Evolutionary conservation across 1,140 invertebrate species (phyloP), one percentile per base, ranked within the genome.

Genomic region (Parasteatoda tepidariorum): DNA sequence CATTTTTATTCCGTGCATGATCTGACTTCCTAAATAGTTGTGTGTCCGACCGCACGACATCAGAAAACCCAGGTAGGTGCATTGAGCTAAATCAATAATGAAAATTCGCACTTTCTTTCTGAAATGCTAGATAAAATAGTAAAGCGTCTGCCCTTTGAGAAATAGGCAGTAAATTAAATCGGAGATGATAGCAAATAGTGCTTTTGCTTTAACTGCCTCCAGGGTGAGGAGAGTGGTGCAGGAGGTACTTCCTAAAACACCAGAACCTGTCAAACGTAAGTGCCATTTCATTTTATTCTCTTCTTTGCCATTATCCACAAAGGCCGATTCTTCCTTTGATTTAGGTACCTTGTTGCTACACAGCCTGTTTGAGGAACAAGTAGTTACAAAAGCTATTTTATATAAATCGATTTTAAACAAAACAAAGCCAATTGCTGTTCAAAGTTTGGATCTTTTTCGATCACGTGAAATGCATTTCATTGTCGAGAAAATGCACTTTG

Each of bases 181-280:
- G 30, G 41, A 41, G 13, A 82, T 82, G 78, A 82, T 82, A 70
- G 78, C 78, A 3, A 82, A 82, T 33, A 82, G 78, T 33, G 66
- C 78, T 26, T 82, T 82, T 48, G 78, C 78, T 22, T 15, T 71
- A 28, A 71, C 78, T 4, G 78, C 78, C 26, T 82, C 78, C 13
- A 70, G 48, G 48, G 66, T 82, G 22, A 34, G 67, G 30, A 82
- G 71, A 62, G 67, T 48, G 22, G 66, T 82, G 28, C n/a, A 82
- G 15, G 78, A 48, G 15, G 78, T 41, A 3, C 30, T 82, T 33
- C 78, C 78, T 0, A 70, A 48, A 38, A 26, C 33, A 30, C 66
- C 31, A 24, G 30, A 66, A 22, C 78, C 67, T 62, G 57, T 71
- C 78, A 82, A 82, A 71, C 22, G 78, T 82, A 82, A 71, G 78